phyloP scores from a whole-genome alignment of 2,113 vertebrate species.

The Sisor rabdophorus region DNA sequence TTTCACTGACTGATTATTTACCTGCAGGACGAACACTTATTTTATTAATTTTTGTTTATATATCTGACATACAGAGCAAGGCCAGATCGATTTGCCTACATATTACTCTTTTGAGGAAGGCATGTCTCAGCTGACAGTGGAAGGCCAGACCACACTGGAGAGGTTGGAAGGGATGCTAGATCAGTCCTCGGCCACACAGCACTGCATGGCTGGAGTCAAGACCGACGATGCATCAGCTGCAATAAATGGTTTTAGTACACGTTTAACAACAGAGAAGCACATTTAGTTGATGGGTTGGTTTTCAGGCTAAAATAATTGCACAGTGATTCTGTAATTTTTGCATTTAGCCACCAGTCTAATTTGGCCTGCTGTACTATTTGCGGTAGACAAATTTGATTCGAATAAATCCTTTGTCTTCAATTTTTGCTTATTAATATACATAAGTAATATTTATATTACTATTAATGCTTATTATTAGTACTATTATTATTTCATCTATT shows the following conservation, averaged over 20 bases:
- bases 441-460: too few species aligned
- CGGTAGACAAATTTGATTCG: not conserved
- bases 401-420: not conserved
- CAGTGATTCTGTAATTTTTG: not conserved
- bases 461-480: too few species aligned
- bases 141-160: conserved; percentile 88
- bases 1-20: not conserved
- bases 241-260: not conserved
- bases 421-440: too few species aligned
- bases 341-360: not conserved
- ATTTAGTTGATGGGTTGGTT: not conserved
- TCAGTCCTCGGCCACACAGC: conserved; percentile 79
- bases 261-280: not conserved
- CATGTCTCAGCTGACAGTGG: conserved; percentile 80
- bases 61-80: conserved; percentile 72
- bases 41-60: not conserved
- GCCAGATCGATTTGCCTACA: conserved; percentile 79
- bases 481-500: too few species aligned
- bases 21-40: not conserved
- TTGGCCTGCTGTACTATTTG: not conserved
- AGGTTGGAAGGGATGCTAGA: conserved; percentile 88
- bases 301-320: not conserved
- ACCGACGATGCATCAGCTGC: conserved; percentile 71
- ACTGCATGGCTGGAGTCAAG: conserved; percentile 90
- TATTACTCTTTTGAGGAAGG: conserved; percentile 97